Conservation (phyloP, 2,113 vertebrate species). For the Rhizomys pruinosus region DNA sequence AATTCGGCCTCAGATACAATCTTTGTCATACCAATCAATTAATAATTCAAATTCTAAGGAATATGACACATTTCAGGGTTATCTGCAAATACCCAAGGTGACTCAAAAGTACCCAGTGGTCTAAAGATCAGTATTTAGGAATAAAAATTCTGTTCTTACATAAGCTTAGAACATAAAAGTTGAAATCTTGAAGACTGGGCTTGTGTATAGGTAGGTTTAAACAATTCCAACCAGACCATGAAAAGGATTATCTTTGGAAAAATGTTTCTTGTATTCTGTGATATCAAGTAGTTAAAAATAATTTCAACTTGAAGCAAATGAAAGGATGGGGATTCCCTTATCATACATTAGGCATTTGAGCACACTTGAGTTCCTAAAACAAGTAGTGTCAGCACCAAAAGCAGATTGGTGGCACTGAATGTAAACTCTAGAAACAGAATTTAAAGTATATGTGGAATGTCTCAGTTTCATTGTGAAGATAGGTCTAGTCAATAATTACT, state of each 20-base stretch:
- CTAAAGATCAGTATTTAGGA: constrained; percentile 14
- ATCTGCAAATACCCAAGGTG: neutral
- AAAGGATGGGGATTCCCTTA: neutral
- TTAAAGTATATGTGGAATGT: neutral
- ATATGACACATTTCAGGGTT: constrained; percentile 45
- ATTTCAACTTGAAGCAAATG: neutral
- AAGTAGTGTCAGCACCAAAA: neutral
- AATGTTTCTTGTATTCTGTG: neutral
- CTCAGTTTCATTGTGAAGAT: neutral
- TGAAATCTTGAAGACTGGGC: neutral
- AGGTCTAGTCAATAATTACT: neutral
- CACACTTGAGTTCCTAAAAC: constrained; percentile 18
- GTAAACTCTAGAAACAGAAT: neutral
- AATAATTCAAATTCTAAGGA: neutral
- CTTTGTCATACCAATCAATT: constrained; percentile 20
- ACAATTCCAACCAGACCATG: neutral
- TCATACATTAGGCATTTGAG: neutral
- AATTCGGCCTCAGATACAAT: neutral
- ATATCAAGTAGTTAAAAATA: constrained; percentile 47
- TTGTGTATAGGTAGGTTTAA: neutral
- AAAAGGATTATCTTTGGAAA: constrained; percentile 46
- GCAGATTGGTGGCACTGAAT: neutral
- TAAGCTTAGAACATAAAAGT: constrained; percentile 40
- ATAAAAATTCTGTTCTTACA: neutral
- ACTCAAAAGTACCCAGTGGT: neutral